Conservation (phyloP, 2,113 vertebrate species). For the Mustelus asterias region DNA sequence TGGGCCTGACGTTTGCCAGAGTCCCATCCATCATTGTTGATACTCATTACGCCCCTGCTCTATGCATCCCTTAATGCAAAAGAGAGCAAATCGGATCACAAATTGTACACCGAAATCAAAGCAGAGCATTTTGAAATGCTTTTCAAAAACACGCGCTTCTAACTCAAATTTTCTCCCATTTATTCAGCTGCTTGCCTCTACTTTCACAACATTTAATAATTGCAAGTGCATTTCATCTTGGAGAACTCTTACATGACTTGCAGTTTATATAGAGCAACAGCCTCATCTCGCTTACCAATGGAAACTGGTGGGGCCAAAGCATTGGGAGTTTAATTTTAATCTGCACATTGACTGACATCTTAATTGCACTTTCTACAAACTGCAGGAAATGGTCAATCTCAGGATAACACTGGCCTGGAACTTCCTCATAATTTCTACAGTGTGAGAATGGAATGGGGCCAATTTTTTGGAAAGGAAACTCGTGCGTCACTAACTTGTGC, state of each 20-base stretch:
- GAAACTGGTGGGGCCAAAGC: neutral
- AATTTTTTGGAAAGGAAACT: neutral
- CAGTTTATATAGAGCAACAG: neutral
- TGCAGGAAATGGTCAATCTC: neutral
- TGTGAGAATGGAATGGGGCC: neutral
- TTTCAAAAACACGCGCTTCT: neutral
- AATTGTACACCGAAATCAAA: neutral
- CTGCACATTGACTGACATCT: neutral
- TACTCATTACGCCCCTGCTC: no score
- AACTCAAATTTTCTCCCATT: neutral
- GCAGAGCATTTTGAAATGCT: neutral
- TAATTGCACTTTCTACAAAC: conserved; percentile 17
- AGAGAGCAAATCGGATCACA: neutral
- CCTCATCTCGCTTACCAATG: neutral
- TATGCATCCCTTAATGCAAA: neutral
- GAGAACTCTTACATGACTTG: neutral
- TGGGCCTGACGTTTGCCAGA: neutral
- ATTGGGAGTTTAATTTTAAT: neutral
- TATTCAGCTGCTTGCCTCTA: neutral
- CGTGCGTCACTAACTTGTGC: neutral
- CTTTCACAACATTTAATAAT: neutral
- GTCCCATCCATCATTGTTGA: neutral
- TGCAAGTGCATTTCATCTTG: neutral
- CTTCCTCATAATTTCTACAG: neutral
- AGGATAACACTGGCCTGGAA: neutral